Base-by-base conservation (phyloP, 2,797 vertebrate genomes). In the Neosilurus mollespiculum region DNA sequence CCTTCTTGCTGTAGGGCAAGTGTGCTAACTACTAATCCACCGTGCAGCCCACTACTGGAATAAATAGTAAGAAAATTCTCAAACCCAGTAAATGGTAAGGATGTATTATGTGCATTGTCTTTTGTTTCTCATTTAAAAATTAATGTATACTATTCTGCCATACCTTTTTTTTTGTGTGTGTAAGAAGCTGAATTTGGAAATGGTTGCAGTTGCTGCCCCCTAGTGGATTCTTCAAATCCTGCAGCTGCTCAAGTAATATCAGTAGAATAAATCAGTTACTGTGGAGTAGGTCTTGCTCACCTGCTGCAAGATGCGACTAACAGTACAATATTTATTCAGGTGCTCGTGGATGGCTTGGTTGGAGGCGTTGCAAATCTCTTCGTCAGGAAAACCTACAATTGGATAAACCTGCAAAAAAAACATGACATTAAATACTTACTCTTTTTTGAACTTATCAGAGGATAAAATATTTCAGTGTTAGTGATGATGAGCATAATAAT, bases 241-340 rank as follows among this genome's bases (percentile, higher is more conserved):
- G 34, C 73, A 69, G 15, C 34, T 58, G 34, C 18, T 30, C 15
- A 2, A 14, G 56, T 49, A 2, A 59, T 49, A 10, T 2, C 43
- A 5, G 43, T 43, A 49, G 8, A n/a, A 62, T 24, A 6, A 15
- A 12, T 61, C 12, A 54, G 26, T 11, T 22, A 0, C 22, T 75
- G 56, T 58, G 18, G 18, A 59, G 20, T n/a, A 22, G 58, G 43
- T 43, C 54, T 10, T 0, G 3, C 88, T 90, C 81, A 95, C 95
- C 95, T 96, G 95, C 51, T 93, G 92, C 34, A 96, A 91, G 88
- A 95, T 90, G 18, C 93, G 91, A 79, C 94, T 93, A 54, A 90
- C 90, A 43, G 89, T 53, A 0, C 89, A 87, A 51, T 94, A 91
- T 3, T 85, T 85, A 0, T 81, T 76, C 0, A 92, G 90, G 83